Base-by-base conservation (phyloP, 2,888 invertebrate genomes). In the Yponomeuta evonymella region DNA sequence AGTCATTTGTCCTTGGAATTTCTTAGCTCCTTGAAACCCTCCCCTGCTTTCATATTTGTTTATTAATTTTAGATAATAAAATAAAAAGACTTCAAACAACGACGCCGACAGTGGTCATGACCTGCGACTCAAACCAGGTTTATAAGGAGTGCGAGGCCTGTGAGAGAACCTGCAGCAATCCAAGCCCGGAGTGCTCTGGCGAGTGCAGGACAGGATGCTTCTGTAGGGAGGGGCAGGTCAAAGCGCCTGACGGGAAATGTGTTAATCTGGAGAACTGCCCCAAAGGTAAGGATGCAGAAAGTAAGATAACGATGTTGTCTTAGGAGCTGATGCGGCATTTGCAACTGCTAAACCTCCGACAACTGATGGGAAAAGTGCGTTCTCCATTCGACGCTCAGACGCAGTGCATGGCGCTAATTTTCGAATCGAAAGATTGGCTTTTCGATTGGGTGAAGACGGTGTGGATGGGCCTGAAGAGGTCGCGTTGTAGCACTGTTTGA, bases 181-280 rank as follows among this genome's bases (percentile, higher is more conserved):
- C 82, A 0, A 78, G 78, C 58, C 84, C 83, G 0, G 51, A 69
- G 0, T 85, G 87, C 29, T 76, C 76, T 0, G 74, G 67, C 67
- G 73, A 78, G 11, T 85, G 88, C 73, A 73, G 72, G 1, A 74
- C 74, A 2, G 89, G 88, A 0, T 89, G 89, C 75, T 84, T 84
- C 78, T 89, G 89, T 72, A 75, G 78, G 10, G 79, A 81, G 0
- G 88, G 84, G 0, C 81, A 78, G 64, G 77, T 85, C 2, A 82
- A 79, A 71, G 78, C 80, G 0, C 81, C 83, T 0, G 78, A 76
- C 36, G 86, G 85, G 0, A 75, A 76, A 15, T 89, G 89, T 71
- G 79, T 89, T 11, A 78, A 73, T 30, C 67, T 76, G 5, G 76
- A 82, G 2, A 77, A 86, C 1, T 89, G 89, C 71, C 86, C 86